A percentile compares a stretch with the other conserved stretches of the same genome.
Conservation (phyloP, 2,113 vertebrate genomes). For the Eubucco bourcierii region DNA sequence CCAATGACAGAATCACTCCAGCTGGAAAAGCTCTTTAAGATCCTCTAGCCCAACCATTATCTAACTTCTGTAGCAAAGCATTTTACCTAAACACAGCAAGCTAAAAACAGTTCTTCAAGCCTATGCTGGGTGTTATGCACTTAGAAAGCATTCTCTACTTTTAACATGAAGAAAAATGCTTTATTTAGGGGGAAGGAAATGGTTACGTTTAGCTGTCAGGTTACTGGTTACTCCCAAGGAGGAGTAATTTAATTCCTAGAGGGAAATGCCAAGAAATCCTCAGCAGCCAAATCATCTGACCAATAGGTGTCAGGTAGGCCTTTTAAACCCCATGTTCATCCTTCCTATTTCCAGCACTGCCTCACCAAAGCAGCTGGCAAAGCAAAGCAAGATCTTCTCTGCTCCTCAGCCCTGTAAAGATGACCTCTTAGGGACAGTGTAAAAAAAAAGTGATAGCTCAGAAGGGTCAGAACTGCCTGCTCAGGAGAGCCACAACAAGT, state of each 20-base stretch:
- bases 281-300: neutral
- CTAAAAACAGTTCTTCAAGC: neutral
- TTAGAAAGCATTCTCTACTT: neutral
- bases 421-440: neutral
- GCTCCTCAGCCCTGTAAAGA: neutral
- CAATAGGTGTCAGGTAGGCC: neutral
- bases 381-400: neutral
- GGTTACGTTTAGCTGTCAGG: neutral
- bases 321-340: neutral
- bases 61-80: neutral
- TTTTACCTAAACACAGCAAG: neutral
- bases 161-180: neutral
- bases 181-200: neutral
- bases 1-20: too few species aligned
- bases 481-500: neutral
- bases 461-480: neutral
- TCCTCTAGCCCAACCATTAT: too few species aligned
- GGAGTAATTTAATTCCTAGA: neutral
- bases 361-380: neutral
- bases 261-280: neutral
- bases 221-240: neutral
- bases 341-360: neutral
- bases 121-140: neutral
- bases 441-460: neutral
- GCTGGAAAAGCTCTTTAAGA: too few species aligned